Conservation (phyloP, 1,140 invertebrate species). For the Solen grandis region DNA sequence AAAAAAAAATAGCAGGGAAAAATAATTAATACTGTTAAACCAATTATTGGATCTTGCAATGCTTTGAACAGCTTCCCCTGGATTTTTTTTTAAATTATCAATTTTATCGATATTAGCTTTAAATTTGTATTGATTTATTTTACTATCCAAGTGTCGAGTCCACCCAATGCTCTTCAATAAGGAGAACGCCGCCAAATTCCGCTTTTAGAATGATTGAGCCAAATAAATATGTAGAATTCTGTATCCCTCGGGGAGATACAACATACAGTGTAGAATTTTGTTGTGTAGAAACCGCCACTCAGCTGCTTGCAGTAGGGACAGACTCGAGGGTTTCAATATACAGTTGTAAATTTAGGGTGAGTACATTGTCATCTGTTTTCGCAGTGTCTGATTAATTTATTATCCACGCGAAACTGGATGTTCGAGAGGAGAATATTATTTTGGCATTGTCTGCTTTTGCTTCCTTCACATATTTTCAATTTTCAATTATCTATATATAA, state of each 20-base stretch:
- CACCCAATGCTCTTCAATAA: constrained; percentile 7
- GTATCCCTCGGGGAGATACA: constrained; percentile 70
- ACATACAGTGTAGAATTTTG: constrained; percentile 77
- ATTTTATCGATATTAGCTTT: too few species aligned
- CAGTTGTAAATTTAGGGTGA: constrained; percentile 72
- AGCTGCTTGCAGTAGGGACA: constrained; percentile 73
- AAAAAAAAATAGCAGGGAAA: too few species aligned
- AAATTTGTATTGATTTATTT: too few species aligned
- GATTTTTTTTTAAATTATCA: too few species aligned
- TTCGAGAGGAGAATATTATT: neutral
- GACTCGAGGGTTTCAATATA: constrained; percentile 69
- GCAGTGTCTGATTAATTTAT: neutral
- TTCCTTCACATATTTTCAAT: too few species aligned
- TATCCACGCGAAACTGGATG: neutral
- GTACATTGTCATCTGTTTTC: constrained; percentile 11
- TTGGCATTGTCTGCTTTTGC: neutral
- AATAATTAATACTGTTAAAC: too few species aligned
- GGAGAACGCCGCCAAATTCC: too few species aligned
- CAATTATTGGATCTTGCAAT: too few species aligned
- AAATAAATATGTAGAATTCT: constrained; percentile 52
- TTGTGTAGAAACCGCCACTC: constrained; percentile 71
- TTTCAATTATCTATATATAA: too few species aligned
- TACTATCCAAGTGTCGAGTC: too few species aligned
- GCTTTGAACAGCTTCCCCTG: too few species aligned
- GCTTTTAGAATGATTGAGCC: constrained; percentile 20